Conservation (phyloP, 2,797 vertebrate genomes). For the Falco concolor region DNA sequence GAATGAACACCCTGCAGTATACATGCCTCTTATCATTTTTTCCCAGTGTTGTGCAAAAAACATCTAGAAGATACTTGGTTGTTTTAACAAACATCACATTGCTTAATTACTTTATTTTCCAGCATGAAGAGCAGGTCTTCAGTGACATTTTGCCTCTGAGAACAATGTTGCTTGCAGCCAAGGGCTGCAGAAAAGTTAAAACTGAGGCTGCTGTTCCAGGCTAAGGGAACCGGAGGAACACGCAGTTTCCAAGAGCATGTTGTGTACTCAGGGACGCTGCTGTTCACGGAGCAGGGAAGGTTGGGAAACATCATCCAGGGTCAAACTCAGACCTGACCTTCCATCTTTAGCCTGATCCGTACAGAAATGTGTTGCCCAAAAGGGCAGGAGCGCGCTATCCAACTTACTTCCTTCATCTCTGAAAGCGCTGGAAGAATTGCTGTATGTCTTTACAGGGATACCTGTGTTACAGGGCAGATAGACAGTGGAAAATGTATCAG, state of each 20-base stretch:
- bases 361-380: neutral
- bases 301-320: neutral
- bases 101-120: neutral
- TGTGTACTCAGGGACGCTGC: neutral
- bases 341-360: neutral
- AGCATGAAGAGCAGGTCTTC: neutral
- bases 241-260: neutral
- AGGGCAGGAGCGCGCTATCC: neutral
- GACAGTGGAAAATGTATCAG: neutral
- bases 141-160: neutral
- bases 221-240: neutral
- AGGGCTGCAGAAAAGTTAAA: neutral
- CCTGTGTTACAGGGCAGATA: neutral
- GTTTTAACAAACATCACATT: neutral
- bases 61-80: neutral
- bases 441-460: neutral
- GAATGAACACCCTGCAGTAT: neutral
- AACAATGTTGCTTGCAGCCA: neutral
- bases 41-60: neutral
- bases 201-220: neutral
- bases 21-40: neutral
- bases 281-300: neutral
- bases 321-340: neutral
- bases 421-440: fast-evolving
- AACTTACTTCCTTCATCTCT: neutral